Evolutionary conservation across 2,888 invertebrate genomes (phyloP).

Genomic region (Nomada lathburiana): DNA sequence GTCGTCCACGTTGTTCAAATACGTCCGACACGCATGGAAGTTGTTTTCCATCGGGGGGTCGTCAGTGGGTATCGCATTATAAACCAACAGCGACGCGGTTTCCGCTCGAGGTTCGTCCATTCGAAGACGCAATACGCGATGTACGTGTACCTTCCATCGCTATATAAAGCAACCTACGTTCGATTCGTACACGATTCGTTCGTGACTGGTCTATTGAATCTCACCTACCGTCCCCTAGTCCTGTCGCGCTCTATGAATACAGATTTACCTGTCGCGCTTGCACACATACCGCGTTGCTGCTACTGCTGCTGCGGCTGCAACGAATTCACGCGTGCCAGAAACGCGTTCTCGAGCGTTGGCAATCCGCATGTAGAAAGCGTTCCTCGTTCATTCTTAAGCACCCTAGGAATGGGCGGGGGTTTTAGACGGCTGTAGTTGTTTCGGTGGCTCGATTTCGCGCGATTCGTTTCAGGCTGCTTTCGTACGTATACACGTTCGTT

Average conservation of each 20-base stretch:
- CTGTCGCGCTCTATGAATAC: constrained; percentile 47
- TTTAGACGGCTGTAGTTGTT: neutral
- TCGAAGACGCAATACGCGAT: constrained; percentile 62
- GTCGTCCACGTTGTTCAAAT: neutral
- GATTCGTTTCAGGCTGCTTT: neutral
- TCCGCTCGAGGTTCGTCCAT: constrained; percentile 64
- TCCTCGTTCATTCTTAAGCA: neutral
- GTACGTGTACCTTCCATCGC: constrained; percentile 47
- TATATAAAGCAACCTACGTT: constrained; percentile 65
- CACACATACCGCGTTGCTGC: neutral
- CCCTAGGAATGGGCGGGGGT: neutral
- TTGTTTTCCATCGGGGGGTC: constrained; percentile 56
- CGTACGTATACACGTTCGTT: too few species aligned
- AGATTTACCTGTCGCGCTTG: constrained; percentile 41
- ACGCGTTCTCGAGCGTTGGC: neutral
- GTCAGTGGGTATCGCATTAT: constrained; percentile 67
- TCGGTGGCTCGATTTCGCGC: neutral
- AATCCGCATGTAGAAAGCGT: constrained; percentile 15
- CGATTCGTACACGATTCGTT: constrained; percentile 43
- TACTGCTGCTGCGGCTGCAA: neutral
- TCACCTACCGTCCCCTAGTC: constrained; percentile 6
- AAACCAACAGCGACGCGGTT: constrained; percentile 45
- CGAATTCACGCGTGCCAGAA: constrained; percentile 8
- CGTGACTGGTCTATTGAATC: constrained; percentile 24
- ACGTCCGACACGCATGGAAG: constrained; percentile 1